Percentiles rank a stretch among this genome's conserved stretches.
Evolutionary conservation across 1,140 invertebrate species (phyloP).

Genomic region (Lanistes nyassanus): DNA sequence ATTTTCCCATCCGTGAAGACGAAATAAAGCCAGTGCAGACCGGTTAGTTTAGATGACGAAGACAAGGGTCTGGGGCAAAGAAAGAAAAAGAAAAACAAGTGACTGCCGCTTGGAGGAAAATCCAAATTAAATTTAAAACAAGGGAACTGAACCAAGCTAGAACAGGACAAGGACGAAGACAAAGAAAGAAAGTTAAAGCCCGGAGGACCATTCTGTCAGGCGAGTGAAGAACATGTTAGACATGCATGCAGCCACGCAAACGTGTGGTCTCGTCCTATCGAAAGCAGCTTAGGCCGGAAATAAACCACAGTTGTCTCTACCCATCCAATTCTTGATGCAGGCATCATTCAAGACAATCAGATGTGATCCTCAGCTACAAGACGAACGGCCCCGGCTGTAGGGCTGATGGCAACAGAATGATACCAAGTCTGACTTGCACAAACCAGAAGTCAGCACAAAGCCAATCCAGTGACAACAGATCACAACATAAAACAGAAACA

Average conservation of each 20-base stretch:
- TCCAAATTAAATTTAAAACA: neutral
- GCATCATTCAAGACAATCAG: constrained; percentile 10
- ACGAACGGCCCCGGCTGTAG: too few species aligned
- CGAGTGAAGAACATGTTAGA: too few species aligned
- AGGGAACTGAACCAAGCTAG: neutral
- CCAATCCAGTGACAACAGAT: too few species aligned
- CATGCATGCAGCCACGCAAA: neutral
- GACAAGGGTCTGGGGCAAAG: neutral
- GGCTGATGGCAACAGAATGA: constrained; percentile 23
- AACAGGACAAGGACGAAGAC: too few species aligned
- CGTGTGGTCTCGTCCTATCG: neutral
- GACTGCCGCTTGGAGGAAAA: too few species aligned
- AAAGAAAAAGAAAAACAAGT: neutral
- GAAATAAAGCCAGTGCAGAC: neutral
- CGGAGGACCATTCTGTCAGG: neutral
- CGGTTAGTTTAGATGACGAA: neutral
- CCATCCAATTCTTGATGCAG: neutral
- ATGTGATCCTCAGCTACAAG: too few species aligned
- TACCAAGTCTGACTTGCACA: constrained; percentile 18
- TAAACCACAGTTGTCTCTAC: neutral
- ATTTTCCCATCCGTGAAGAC: too few species aligned
- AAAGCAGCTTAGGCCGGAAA: neutral
- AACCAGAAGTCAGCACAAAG: too few species aligned
- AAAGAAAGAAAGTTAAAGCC: neutral
- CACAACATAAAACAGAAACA: too few species aligned